Base-by-base conservation (phyloP, 2,888 invertebrate species). In the Oxytorus armatus region DNA sequence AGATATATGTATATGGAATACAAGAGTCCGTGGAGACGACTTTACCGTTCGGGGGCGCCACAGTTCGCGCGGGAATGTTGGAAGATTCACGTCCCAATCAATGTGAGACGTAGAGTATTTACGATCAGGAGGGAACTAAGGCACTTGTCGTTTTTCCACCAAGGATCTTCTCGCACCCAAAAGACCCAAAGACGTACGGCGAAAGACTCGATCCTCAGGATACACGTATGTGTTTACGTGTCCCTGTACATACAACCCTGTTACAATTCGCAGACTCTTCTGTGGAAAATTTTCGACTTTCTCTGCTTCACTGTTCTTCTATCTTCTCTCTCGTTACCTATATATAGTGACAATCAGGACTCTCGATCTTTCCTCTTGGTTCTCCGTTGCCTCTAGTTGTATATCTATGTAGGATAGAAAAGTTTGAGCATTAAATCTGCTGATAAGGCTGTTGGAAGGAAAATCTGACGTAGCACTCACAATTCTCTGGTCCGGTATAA, bases 1-100 rank as follows among this genome's bases (percentile, higher is more conserved):
- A 53, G 14, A 65, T 57, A 44, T 70, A 57, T 69, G 44, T 44
- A 33, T 29, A 47, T 47, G 44, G 21, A 29, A 18, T 11, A 33
- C 16, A 11, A 7, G 18, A 61, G n/a, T 16, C 36, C n/a, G n/a
- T n/a, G 29, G 29, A 57, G 72, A 72, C 51, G 18, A 72, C 14
- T 61, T 53, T 14, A 14, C 44, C 51, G 39, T 25, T 68, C 36
- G 66, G 44, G 51, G 72, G 59, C 39, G 29, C 44, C 53, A 72
- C 51, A 44, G 72, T 57, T 57, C 55, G 61, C 65, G 39, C 72
- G 55, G 51, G 49, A 73, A 80, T 55, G 77, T 65, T n/a, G 83
- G 85, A 88, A 89, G 90, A 90, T 90, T 90, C 90, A 90, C 89
- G 87, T 88, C 88, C 90, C 88, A 90, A 90, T 90, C 90, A 90